A percentile compares a stretch with the other conserved stretches of the same genome.
phyloP scores from a whole-genome alignment of 30 jellyfish, hydroid and myxozoan species.

The Aurelia aurita complex sp. Pacific region DNA sequence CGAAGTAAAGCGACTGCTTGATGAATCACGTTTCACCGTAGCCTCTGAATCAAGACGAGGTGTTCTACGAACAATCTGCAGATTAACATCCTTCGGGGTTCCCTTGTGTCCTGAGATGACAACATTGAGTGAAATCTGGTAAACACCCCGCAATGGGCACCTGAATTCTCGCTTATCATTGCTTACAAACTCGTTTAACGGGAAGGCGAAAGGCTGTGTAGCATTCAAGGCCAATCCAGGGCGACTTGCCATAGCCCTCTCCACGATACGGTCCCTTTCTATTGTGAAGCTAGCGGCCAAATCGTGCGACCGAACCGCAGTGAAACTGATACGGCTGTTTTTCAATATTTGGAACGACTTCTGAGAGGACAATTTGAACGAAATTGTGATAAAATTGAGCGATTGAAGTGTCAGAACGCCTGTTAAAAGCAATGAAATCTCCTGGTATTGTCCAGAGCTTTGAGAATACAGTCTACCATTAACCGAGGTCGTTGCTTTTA shows the following conservation, averaged over 20 bases:
- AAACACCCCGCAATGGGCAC: constrained; percentile 39
- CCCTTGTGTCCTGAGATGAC: constrained; percentile 6
- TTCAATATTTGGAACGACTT: constrained; percentile 13
- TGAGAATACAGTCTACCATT: not conserved
- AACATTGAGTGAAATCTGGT: constrained; percentile 14
- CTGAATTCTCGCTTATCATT: constrained; percentile 3
- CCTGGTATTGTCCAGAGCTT: not conserved
- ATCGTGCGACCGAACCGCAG: constrained; percentile 52
- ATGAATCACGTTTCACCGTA: not conserved
- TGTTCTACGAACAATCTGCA: constrained; percentile 3
- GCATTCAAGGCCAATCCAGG: constrained; percentile 24
- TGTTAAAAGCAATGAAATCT: constrained; percentile 21
- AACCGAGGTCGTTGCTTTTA: constrained; percentile 14
- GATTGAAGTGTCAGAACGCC: constrained; percentile 29
- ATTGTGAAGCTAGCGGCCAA: constrained; percentile 40
- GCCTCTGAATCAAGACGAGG: not conserved
- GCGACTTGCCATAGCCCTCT: not conserved
- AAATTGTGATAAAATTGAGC: constrained; percentile 1
- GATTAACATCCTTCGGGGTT: constrained; percentile 3
- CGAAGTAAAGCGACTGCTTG: not conserved
- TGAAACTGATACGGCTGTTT: constrained; percentile 41
- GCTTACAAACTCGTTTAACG: not conserved
- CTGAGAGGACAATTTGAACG: constrained; percentile 10
- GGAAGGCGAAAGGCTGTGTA: constrained; percentile 7
- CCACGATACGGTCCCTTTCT: not conserved